Evolutionary conservation across 2,888 invertebrate genomes (phyloP), one percentile per base, ranked within the genome.

Genomic region (Rhagophthalmus giganteus): DNA sequence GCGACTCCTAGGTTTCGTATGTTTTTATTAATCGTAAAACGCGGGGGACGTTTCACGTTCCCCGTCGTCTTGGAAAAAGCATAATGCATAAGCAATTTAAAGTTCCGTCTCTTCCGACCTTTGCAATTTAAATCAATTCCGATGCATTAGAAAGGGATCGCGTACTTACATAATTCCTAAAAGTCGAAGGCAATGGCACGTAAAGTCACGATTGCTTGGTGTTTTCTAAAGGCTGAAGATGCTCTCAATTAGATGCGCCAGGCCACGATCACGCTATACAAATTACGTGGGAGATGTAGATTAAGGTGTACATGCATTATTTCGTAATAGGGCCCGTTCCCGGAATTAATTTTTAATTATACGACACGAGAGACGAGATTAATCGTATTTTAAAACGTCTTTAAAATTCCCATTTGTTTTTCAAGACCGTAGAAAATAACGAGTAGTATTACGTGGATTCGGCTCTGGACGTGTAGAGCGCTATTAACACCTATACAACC

Each of bases 171-270:
- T 37, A 37, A 37, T 12, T 32, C 14, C 14, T 31, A 37, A 45
- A 37, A 45, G 35, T 45, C 31, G 31, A 45, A 45, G 31, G 16
- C 14, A 31, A 30, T 35, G 27, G 34, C 11, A 40, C 30, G 48
- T 35, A 33, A 25, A 41, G 40, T 48, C 47, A 47, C 47, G 47
- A 46, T 35, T 45, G 28, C 25, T 31, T 12, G 32, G 47, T 41
- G 41, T 31, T 37, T 35, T 16, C 48, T 30, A 9, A 10, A 24
- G 41, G 48, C 40, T 14, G 30, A 37, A 50, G 49, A 50, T 50
- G 49, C 42, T 50, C 49, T 50, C 49, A 50, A 50, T 50, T 50
- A 50, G 44, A 50, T 48, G 33, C 41, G 48, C 41, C 24, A 48
- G 15, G 20, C n/a, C 34, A 30, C 34, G 27, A 16, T 42, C 41